Conservation (phyloP, 2,113 vertebrate genomes). For the Clinocottus analis region DNA sequence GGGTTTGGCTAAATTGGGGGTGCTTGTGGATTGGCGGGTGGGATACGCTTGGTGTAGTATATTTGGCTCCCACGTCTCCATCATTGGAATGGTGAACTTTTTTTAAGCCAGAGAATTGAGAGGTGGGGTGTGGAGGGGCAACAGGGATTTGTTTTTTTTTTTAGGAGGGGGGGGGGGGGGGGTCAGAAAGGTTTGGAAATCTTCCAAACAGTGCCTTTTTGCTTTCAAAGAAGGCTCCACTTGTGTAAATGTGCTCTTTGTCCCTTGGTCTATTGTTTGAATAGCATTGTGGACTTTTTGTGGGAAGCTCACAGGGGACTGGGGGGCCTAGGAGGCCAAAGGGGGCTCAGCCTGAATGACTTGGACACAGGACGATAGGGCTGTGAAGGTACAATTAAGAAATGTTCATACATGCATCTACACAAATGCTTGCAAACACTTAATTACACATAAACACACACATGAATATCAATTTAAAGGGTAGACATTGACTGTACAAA, state of each 20-base stretch:
- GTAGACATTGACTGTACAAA: neutral
- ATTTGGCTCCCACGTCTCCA: conserved; percentile 83
- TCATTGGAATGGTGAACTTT: conserved; percentile 76
- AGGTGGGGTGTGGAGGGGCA: conserved; percentile 65
- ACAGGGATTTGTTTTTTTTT: conserved; percentile 48
- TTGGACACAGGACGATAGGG: conserved; percentile 82
- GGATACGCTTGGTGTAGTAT: conserved; percentile 75
- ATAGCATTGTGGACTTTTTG: conserved; percentile 89
- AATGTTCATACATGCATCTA: conserved; percentile 61
- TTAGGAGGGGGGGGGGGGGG: too few species aligned
- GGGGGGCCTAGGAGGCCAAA: conserved; percentile 72
- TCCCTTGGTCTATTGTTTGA: conserved; percentile 90
- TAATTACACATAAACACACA: neutral
- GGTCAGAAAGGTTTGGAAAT: conserved; percentile 81
- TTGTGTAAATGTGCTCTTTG: conserved; percentile 94
- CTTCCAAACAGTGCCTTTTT: conserved; percentile 89
- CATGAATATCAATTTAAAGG: neutral
- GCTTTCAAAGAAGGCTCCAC: conserved; percentile 89
- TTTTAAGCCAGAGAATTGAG: conserved; percentile 67
- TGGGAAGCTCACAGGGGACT: conserved; percentile 80
- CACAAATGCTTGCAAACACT: conserved; percentile 63
- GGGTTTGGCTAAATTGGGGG: conserved; percentile 82
- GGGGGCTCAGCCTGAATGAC: conserved; percentile 84
- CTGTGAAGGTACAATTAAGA: conserved; percentile 78
- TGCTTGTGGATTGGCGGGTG: conserved; percentile 80